A percentile compares a stretch with the other conserved stretches of the same genome.
phyloP scores from a whole-genome alignment of 2,888 invertebrate species.

The Pterobdella sp. region DNA sequence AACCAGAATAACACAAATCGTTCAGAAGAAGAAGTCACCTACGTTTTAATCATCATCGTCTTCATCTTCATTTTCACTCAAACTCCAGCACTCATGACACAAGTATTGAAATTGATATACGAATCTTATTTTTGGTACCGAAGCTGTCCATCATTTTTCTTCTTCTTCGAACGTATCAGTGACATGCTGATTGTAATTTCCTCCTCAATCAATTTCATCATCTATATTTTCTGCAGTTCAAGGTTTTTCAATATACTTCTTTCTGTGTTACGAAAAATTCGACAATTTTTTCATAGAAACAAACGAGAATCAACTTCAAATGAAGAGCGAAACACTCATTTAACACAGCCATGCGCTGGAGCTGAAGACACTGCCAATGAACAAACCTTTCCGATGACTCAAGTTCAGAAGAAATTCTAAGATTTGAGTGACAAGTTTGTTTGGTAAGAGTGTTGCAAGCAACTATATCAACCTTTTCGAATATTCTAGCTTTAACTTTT shows the following conservation, averaged over 20 bases:
- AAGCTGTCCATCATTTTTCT: conserved; percentile 33
- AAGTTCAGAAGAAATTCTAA: too few species aligned
- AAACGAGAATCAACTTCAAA: background rate
- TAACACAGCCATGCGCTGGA: background rate
- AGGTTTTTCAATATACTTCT: conserved; percentile 34
- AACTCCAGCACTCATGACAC: conserved; percentile 36
- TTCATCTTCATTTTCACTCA: conserved; percentile 36
- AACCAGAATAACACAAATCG: conserved; percentile 17
- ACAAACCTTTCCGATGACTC: too few species aligned
- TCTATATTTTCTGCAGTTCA: conserved; percentile 36
- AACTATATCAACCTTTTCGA: too few species aligned
- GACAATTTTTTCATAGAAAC: background rate
- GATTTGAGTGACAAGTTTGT: too few species aligned
- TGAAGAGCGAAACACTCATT: background rate
- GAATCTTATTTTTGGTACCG: background rate
- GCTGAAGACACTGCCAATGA: too few species aligned
- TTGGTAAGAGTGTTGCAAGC: too few species aligned
- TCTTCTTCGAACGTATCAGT: conserved; percentile 37
- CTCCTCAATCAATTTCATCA: conserved; percentile 36
- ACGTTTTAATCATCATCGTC: conserved; percentile 37
- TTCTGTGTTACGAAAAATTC: background rate
- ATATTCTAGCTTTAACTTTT: too few species aligned
- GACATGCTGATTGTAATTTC: conserved; percentile 35
- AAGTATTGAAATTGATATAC: conserved; percentile 31
- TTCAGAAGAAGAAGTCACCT: conserved; percentile 37